Evolutionary conservation across 2,113 vertebrate genomes (phyloP).

Genomic region (Holacanthus passer): DNA sequence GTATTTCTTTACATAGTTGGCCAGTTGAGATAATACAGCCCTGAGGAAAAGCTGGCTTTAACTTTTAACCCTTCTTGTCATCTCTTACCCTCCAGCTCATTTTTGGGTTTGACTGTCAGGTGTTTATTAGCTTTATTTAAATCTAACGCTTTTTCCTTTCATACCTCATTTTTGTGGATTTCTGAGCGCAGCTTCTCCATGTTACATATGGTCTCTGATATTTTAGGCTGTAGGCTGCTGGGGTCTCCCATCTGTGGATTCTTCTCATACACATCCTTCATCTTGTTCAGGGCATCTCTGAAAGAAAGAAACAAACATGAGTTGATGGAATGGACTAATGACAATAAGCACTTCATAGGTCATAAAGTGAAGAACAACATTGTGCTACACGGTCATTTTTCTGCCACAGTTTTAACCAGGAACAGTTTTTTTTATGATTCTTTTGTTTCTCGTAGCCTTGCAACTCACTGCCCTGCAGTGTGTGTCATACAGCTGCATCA

Average conservation of each 20-base stretch:
- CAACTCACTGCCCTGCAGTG: no score
- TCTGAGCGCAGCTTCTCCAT: conserved; percentile 97
- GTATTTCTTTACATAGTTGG: not conserved
- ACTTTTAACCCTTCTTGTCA: not conserved
- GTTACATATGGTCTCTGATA: conserved; percentile 96
- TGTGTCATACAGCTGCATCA: no score
- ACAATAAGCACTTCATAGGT: not conserved
- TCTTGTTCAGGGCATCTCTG: conserved; percentile 98
- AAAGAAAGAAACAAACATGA: not conserved
- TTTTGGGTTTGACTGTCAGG: not conserved
- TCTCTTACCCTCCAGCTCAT: not conserved
- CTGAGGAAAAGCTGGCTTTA: no score
- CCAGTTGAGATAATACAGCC: no score
- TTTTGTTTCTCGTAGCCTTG: no score
- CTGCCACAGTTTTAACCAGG: not conserved
- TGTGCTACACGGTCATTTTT: not conserved
- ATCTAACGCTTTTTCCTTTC: not conserved
- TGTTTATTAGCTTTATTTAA: no score
- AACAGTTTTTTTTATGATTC: no score
- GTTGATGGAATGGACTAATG: not conserved
- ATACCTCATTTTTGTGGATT: conserved; percentile 98
- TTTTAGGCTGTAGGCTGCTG: conserved; percentile 94
- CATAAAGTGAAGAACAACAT: not conserved
- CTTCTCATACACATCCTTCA: conserved; percentile 99
- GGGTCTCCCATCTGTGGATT: conserved; percentile 99